Percentiles rank a stretch among this genome's conserved stretches.
phyloP scores from a whole-genome alignment of 2,888 invertebrate species.

The Cerceris ruficornis region DNA sequence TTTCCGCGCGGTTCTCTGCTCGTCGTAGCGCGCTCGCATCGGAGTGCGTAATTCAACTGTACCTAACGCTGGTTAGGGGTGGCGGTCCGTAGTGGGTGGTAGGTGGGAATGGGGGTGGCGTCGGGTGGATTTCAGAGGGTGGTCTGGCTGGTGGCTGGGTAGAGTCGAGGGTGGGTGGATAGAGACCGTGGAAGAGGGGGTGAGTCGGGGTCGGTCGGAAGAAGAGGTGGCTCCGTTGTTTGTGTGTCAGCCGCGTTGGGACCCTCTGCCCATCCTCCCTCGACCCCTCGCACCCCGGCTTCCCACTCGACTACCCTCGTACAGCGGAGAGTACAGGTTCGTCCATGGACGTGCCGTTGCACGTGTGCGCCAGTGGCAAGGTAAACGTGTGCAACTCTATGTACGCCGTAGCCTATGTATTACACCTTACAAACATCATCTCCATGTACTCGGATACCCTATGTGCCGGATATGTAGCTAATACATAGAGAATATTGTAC shows the following conservation, averaged over 20 bases:
- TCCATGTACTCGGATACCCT: constrained; percentile 65
- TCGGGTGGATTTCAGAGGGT: constrained; percentile 53
- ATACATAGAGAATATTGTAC: constrained; percentile 75
- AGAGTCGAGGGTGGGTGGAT: constrained; percentile 65
- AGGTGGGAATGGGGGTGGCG: constrained; percentile 57
- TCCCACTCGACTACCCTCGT: constrained; percentile 71
- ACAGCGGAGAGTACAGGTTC: constrained; percentile 59
- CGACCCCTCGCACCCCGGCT: constrained; percentile 56
- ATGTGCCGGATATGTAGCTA: constrained; percentile 73
- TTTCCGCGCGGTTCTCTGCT: constrained; percentile 44
- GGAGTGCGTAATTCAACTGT: constrained; percentile 77
- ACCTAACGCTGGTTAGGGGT: constrained; percentile 70
- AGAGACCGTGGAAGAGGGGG: constrained; percentile 52
- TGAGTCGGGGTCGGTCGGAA: constrained; percentile 47
- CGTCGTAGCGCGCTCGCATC: constrained; percentile 54
- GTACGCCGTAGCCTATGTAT: constrained; percentile 61
- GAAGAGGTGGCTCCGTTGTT: constrained; percentile 76
- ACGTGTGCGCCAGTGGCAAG: constrained; percentile 53
- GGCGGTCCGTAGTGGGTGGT: constrained; percentile 54
- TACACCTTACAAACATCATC: constrained; percentile 73
- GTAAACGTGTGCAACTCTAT: constrained; percentile 54
- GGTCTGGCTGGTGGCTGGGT: constrained; percentile 65
- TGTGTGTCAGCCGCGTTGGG: constrained; percentile 81
- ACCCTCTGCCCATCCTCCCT: constrained; percentile 71
- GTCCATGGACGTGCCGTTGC: constrained; percentile 56